phyloP scores from a whole-genome alignment of 2,888 invertebrate genomes.

The Himalopsyche kuldschensis region DNA sequence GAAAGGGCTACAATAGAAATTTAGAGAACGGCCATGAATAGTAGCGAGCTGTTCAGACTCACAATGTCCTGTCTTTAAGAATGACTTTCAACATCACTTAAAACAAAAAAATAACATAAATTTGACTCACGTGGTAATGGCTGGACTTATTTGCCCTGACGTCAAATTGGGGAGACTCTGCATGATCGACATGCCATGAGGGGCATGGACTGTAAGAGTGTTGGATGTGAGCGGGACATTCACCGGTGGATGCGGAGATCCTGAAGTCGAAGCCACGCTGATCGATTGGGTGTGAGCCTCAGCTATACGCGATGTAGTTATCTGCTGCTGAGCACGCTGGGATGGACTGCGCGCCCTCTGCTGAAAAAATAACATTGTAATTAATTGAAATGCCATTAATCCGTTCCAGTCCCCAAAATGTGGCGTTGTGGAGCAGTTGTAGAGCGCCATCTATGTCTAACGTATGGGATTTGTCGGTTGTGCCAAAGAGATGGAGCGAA shows the following conservation, averaged over 20 bases:
- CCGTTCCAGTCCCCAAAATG: too few relatives aligned
- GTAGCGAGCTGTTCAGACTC: too few relatives aligned
- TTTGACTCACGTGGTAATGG: constrained; percentile 49
- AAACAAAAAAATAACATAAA: too few relatives aligned
- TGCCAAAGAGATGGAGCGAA: too few relatives aligned
- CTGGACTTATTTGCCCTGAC: constrained; percentile 22
- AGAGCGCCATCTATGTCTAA: too few relatives aligned
- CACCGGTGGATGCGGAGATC: constrained; percentile 48
- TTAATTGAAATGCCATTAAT: too few relatives aligned
- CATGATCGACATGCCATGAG: constrained; percentile 62
- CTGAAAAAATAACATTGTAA: background rate
- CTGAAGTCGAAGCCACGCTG: background rate
- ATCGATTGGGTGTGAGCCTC: background rate
- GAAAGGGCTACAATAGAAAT: too few relatives aligned
- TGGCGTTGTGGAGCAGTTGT: too few relatives aligned
- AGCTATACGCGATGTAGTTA: background rate
- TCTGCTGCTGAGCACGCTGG: background rate
- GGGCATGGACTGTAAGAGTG: constrained; percentile 74
- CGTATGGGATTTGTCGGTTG: too few relatives aligned
- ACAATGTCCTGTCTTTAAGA: too few relatives aligned
- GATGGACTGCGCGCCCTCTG: background rate
- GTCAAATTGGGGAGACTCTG: constrained; percentile 81
- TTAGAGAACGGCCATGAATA: too few relatives aligned
- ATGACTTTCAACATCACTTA: too few relatives aligned
- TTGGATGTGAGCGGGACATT: constrained; percentile 64